Conservation (phyloP, 1,140 invertebrate species). For the Panagrolaimus sp. region DNA sequence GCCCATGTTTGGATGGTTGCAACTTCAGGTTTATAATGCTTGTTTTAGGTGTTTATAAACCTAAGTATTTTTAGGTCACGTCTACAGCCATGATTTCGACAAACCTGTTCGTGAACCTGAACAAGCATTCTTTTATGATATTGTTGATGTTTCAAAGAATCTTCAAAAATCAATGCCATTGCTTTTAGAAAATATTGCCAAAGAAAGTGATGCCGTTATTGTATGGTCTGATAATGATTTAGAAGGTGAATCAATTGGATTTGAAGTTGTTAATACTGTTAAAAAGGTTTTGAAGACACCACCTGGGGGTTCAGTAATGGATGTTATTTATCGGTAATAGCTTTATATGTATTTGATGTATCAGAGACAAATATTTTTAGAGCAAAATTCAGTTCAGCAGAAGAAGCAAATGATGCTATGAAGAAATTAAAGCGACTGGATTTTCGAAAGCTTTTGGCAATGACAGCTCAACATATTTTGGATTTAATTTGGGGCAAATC, state of each 20-base stretch:
- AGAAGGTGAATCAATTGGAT: conserved; percentile 1
- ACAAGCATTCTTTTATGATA: no score
- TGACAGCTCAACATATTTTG: not conserved
- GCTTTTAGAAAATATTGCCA: not conserved
- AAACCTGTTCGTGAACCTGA: no score
- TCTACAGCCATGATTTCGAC: no score
- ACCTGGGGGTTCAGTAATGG: not conserved
- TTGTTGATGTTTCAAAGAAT: no score
- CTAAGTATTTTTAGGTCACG: no score
- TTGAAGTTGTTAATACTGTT: not conserved
- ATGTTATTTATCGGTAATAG: not conserved
- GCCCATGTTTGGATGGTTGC: no score
- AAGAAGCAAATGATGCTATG: conserved; percentile 2
- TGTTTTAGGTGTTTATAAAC: no score
- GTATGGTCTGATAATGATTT: not conserved
- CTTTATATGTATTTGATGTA: not conserved
- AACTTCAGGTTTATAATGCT: no score
- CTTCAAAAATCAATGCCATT: not conserved
- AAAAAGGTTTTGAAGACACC: not conserved
- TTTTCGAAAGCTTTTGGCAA: not conserved
- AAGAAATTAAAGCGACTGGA: not conserved
- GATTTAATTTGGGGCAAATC: not conserved
- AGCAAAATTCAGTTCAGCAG: not conserved
- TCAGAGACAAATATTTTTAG: not conserved
- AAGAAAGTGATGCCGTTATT: not conserved